Evolutionary conservation across 2,113 vertebrate species (phyloP).

Genomic region (Grammomys dolichurus): DNA sequence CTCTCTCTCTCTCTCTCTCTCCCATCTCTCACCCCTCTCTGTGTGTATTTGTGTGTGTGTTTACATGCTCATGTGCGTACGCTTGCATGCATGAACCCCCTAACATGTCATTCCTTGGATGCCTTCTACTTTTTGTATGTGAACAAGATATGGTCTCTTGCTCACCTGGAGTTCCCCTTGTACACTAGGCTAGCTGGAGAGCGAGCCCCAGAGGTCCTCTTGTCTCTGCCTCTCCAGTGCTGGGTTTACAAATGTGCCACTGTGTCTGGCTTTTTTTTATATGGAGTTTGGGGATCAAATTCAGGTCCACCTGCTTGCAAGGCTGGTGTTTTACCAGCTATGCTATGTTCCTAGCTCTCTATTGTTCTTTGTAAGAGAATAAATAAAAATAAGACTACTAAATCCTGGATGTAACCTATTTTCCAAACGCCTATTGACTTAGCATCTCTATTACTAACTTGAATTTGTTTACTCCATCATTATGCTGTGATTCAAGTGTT

Average conservation of each 20-base stretch:
- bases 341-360: not conserved
- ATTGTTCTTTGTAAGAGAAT: not conserved
- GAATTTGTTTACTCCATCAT: not conserved
- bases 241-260: not conserved
- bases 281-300: not conserved
- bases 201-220: not conserved
- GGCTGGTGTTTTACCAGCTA: not conserved
- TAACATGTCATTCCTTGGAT: not conserved
- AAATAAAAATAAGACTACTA: slow-evolving; percentile 39
- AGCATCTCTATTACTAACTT: slow-evolving; percentile 6
- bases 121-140: not conserved
- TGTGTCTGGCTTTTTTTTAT: not conserved
- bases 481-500: not conserved
- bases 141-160: not conserved
- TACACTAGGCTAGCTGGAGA: not conserved
- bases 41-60: too few relatives aligned
- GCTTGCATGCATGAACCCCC: not conserved
- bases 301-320: not conserved
- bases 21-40: too few relatives aligned
- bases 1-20: too few relatives aligned
- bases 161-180: not conserved
- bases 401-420: slow-evolving; percentile 6
- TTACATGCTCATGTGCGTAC: too few relatives aligned
- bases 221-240: not conserved
- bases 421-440: not conserved